These are phyloP conservation scores for Brienomyrus brachyistius DNA, from an alignment of 2,113 vertebrate species.

Conservation along the genomic window DNA sequence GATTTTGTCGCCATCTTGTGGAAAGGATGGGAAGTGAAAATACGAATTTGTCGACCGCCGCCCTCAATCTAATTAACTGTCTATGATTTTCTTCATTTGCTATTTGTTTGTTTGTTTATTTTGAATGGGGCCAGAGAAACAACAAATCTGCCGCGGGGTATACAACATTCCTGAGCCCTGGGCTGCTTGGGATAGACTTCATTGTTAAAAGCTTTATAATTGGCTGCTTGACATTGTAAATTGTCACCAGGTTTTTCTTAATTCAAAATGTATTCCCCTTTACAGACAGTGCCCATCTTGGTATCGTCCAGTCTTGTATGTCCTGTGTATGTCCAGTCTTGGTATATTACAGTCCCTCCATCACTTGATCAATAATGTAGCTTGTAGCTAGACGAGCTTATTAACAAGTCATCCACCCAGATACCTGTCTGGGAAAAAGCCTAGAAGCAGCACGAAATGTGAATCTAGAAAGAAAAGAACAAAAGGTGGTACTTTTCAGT, in stretches of 20 bases:
- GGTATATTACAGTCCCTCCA: background rate
- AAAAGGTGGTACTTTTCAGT: background rate
- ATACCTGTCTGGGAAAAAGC: background rate
- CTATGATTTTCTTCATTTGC: background rate
- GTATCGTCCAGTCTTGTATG: too few species aligned
- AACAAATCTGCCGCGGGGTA: background rate
- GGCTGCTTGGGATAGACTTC: background rate
- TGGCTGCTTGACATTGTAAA: background rate
- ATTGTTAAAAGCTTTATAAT: background rate
- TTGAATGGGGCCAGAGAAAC: background rate
- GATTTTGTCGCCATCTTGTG: background rate
- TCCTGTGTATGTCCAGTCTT: background rate
- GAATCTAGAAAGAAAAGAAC: background rate
- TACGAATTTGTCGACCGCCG: background rate
- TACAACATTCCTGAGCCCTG: background rate
- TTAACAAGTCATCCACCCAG: background rate
- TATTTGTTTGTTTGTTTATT: background rate
- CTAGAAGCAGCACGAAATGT: background rate
- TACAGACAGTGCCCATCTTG: background rate
- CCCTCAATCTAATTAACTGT: background rate
- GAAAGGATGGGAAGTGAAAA: background rate
- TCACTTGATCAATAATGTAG: background rate
- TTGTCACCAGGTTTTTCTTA: background rate
- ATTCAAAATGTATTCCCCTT: background rate
- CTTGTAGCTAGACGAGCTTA: background rate